Evolutionary conservation across 2,113 vertebrate genomes (phyloP).

Genomic region (Pteronura brasiliensis): DNA sequence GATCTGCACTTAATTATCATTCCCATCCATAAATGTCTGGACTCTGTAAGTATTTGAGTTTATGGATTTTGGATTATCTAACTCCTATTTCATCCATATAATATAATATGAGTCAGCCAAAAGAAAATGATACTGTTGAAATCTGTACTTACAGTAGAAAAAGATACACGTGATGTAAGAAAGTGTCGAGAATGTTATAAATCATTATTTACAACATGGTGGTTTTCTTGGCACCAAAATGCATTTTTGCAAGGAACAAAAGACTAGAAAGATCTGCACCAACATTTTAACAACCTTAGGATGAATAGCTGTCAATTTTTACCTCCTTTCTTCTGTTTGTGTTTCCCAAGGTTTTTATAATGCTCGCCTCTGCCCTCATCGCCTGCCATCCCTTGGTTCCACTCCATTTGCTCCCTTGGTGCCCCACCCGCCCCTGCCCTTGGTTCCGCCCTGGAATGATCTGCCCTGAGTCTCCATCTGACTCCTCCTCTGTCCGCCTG

Average conservation of each 20-base stretch:
- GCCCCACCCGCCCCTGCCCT: too few relatives aligned
- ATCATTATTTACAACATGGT: background rate
- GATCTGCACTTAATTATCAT: background rate
- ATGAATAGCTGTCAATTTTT: background rate
- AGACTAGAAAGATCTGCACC: background rate
- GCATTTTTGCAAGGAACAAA: background rate
- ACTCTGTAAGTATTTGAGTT: background rate
- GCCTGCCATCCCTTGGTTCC: background rate
- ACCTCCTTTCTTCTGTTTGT: background rate
- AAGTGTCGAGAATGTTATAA: background rate
- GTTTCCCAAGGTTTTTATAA: background rate
- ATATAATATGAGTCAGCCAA: background rate
- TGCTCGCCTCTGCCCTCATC: background rate
- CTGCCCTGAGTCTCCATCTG: rapidly evolving
- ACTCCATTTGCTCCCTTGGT: too few relatives aligned
- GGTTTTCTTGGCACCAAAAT: background rate
- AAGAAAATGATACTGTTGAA: background rate
- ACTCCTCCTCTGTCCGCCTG: too few relatives aligned
- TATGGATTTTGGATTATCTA: background rate
- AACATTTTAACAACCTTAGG: background rate
- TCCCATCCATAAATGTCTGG: background rate
- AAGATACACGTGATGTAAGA: too few relatives aligned
- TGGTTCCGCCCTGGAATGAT: too few relatives aligned
- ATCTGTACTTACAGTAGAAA: background rate
- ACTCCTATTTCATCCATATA: background rate